Percentiles rank a stretch among this genome's conserved stretches.
Evolutionary conservation across 2,888 invertebrate species (phyloP).

Genomic region (Andrena haemorrhoa): DNA sequence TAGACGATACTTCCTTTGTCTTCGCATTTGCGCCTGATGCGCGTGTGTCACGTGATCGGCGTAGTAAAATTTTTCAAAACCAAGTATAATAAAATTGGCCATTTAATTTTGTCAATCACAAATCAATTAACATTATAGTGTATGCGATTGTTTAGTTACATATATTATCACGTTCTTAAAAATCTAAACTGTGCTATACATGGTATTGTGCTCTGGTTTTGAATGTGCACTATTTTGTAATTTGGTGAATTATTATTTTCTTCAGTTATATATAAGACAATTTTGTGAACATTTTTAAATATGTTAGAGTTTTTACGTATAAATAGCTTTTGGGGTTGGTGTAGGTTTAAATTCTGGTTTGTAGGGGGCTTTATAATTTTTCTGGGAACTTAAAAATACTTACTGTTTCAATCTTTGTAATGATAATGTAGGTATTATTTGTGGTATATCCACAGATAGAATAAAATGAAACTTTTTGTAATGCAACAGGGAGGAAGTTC

Average conservation of each 20-base stretch:
- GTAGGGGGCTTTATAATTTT: too few relatives aligned
- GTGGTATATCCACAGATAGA: neutral
- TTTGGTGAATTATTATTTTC: neutral
- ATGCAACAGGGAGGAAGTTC: conserved; percentile 40
- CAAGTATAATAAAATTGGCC: neutral
- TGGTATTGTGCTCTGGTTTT: neutral
- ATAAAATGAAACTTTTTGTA: conserved; percentile 15
- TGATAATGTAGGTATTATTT: neutral
- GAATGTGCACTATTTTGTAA: neutral
- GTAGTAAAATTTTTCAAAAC: neutral
- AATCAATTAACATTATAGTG: neutral
- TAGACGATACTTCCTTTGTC: neutral
- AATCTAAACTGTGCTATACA: neutral
- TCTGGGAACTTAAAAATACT: too few relatives aligned
- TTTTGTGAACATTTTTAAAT: neutral
- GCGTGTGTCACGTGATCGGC: neutral
- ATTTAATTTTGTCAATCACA: neutral
- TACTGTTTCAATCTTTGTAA: too few relatives aligned
- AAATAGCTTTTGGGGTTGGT: too few relatives aligned
- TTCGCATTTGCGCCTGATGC: neutral
- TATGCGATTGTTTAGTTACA: too few relatives aligned
- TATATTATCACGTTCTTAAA: too few relatives aligned
- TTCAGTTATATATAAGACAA: neutral
- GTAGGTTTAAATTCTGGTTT: too few relatives aligned
- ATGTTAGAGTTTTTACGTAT: neutral